Base-by-base conservation (phyloP, 1,140 invertebrate genomes). In the Anthonomus grandis region DNA sequence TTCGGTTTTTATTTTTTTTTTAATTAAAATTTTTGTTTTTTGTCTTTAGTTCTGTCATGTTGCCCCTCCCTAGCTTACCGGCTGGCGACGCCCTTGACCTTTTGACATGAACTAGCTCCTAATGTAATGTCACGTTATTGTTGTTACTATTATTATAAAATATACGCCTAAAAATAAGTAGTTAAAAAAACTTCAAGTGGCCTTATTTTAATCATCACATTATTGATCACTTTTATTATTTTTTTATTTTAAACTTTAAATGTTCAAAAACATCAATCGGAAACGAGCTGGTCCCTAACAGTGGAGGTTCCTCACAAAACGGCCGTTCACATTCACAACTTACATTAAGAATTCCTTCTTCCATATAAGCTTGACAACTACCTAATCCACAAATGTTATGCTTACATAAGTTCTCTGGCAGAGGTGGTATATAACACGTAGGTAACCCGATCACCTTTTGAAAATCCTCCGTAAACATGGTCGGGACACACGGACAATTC, bases 371-470 rank as follows among this genome's bases (percentile, higher is more conserved):
- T n/a, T 21, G 44, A 48, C 64, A 66, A 15, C 36, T 37, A 15
- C 49, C 45, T 21, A 66, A 19, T 3, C 62, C 64, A 41, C 64
- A 66, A 15, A 62, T 57, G 23, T 62, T 66, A 38, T 64, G 61
- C 39, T 45, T 57, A 27, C 64, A 66, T 9, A 66, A 38, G 36
- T 21, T 56, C 2, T 42, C 37, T 6, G 62, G 64, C 38, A 66
- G 45, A n/a, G 64, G 59, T 17, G 62, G 45, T 3, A 64, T 44
- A 27, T 63, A 66, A 55, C 64, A 66, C 8, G 62, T 64, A 13
- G 64, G 64, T 23, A 66, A 57, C 15, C 64, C 64, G 39, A 37
- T 45, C n/a, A 65, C 64, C 46, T 62, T 62, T n/a, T 53, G 56
- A 31, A 63, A 27, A 24, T 58, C 41, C 2, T 57, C 46, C 13